phyloP scores from a whole-genome alignment of 1,140 invertebrate genomes.

The Penaeus chinensis region DNA sequence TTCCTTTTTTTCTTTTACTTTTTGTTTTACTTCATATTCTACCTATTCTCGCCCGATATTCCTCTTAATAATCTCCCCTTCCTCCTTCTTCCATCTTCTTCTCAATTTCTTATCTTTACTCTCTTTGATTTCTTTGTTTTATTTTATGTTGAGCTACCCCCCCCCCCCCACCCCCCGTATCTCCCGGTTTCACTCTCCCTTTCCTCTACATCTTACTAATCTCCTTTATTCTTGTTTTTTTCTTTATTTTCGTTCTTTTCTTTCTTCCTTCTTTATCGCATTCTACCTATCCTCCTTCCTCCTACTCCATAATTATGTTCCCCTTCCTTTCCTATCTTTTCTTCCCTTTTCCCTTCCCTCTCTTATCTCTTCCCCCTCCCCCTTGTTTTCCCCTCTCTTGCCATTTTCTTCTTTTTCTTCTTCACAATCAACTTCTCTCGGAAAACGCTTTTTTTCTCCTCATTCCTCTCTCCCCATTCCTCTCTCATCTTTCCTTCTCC shows the following conservation, averaged over 20 bases:
- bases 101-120: neutral
- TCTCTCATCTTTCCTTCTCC: neutral
- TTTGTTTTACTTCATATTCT: no score
- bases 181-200: no score
- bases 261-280: neutral
- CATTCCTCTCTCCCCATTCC: constrained; percentile 8
- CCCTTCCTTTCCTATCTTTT: neutral
- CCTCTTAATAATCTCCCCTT: no score
- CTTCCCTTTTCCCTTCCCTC: neutral
- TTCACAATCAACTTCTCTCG: neutral
- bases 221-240: no score
- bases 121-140: neutral
- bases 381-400: no score
- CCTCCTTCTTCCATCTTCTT: neutral
- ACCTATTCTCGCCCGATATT: no score
- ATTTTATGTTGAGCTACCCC: neutral
- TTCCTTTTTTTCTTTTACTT: no score
- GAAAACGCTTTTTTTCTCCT: neutral
- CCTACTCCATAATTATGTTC: no score
- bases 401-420: neutral
- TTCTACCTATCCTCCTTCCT: neutral
- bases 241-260: no score
- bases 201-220: no score
- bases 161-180: no score
- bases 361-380: no score